phyloP scores from a whole-genome alignment of 1,140 invertebrate genomes.

The Drosophila bifasciata region DNA sequence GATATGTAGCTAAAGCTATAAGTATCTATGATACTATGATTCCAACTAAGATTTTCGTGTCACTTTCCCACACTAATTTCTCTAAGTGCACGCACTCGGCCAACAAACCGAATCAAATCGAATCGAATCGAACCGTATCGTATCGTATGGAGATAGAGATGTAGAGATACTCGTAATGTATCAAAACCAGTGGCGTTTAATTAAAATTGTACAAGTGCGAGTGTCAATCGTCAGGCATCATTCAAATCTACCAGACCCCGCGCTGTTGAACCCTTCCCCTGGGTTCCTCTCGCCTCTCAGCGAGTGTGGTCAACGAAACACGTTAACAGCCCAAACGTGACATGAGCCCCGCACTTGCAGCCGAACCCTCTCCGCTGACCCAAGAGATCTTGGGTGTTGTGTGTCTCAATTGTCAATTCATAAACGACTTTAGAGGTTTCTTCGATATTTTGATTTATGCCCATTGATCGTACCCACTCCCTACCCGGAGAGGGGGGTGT shows the following conservation, averaged over 20 bases:
- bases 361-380: not conserved
- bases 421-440: conserved; percentile 65
- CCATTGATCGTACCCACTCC: conserved; percentile 53
- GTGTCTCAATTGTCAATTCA: conserved; percentile 79
- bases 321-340: conserved; percentile 82
- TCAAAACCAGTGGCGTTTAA: conserved; percentile 81
- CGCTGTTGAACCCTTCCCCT: not conserved
- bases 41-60: no score
- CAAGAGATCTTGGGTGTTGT: conserved; percentile 45
- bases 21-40: no score
- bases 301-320: conserved; percentile 50
- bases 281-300: not conserved
- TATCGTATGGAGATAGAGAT: conserved; percentile 35
- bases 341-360: conserved; percentile 29
- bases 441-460: conserved; percentile 82
- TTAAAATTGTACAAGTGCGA: conserved; percentile 81
- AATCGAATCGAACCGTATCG: conserved; percentile 4
- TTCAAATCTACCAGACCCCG: conserved; percentile 16
- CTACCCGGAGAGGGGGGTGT: conserved; percentile 40
- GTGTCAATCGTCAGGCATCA: conserved; percentile 64
- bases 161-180: no score
- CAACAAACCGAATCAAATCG: not conserved
- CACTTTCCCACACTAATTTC: conserved; percentile 14
- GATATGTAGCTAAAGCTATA: no score
- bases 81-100: conserved; percentile 24